These are phyloP conservation scores for Thamnaconus septentrionalis DNA, from an alignment of 2,113 vertebrate species.

Conservation along the genomic window DNA sequence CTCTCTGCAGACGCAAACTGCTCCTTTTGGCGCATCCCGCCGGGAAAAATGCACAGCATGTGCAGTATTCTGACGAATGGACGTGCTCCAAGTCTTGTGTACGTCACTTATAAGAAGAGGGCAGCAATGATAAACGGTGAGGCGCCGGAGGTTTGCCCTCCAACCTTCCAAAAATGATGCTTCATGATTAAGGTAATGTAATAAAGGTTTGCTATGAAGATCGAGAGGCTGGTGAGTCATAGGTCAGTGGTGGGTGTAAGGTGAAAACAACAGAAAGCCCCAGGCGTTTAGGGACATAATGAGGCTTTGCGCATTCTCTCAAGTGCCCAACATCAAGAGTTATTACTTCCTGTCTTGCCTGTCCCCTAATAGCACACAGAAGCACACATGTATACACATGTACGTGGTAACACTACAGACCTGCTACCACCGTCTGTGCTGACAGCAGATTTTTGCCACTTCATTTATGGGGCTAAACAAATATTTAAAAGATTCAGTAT, in stretches of 20 bases:
- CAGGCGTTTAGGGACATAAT: slow-evolving; percentile 84
- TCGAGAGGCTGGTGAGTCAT: slow-evolving; percentile 90
- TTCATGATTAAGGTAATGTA: slow-evolving; percentile 88
- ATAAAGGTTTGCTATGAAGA: slow-evolving; percentile 89
- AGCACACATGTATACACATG: neutral
- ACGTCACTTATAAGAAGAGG: slow-evolving; percentile 45
- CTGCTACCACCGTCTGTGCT: neutral
- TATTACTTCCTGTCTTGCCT: slow-evolving; percentile 79
- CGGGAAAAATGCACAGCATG: slow-evolving; percentile 39
- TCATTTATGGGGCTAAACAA: neutral
- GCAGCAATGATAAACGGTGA: slow-evolving; percentile 57
- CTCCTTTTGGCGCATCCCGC: slow-evolving; percentile 37
- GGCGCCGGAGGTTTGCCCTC: slow-evolving; percentile 55
- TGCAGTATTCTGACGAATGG: slow-evolving; percentile 27
- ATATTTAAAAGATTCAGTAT: too few relatives aligned
- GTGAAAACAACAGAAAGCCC: slow-evolving; percentile 88
- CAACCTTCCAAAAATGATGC: slow-evolving; percentile 73
- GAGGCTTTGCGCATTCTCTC: slow-evolving; percentile 79
- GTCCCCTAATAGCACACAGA: slow-evolving; percentile 11
- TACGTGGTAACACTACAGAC: neutral
- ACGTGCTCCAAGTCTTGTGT: slow-evolving; percentile 16
- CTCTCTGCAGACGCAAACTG: slow-evolving; percentile 36
- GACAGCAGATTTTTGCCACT: neutral
- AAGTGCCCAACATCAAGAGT: slow-evolving; percentile 78
- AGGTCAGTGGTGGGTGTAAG: slow-evolving; percentile 92